phyloP scores from a whole-genome alignment of 1,140 invertebrate species.

The Brachionus plicatilis region DNA sequence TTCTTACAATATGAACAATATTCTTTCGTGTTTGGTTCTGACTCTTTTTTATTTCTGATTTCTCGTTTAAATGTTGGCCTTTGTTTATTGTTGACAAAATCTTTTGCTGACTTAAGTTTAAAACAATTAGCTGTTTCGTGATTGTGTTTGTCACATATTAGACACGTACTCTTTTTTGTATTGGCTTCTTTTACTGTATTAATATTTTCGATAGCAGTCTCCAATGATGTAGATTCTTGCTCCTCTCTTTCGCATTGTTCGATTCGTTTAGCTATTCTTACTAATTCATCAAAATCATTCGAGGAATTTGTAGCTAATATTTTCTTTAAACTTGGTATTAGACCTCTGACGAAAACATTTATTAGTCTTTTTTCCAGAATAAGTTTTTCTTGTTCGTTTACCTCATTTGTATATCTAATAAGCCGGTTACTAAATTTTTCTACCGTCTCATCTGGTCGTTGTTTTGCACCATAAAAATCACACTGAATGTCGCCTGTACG shows the following conservation, averaged over 20 bases:
- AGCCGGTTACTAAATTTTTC: conserved; percentile 15
- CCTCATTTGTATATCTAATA: not conserved
- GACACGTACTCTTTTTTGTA: not conserved
- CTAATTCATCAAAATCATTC: not conserved
- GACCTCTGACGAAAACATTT: not conserved
- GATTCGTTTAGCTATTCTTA: not conserved
- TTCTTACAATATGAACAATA: not conserved
- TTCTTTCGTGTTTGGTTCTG: not conserved
- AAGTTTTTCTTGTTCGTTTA: not conserved
- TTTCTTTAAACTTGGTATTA: not conserved
- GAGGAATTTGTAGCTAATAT: not conserved
- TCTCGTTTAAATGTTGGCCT: not conserved
- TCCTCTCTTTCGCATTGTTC: not conserved
- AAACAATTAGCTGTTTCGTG: conserved; percentile 4
- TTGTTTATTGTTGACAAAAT: not conserved
- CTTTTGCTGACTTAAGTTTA: not conserved
- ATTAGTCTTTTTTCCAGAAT: not conserved
- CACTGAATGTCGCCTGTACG: not conserved
- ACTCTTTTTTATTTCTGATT: not conserved
- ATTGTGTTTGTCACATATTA: not conserved
- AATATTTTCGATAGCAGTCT: not conserved
- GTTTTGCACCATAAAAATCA: conserved; percentile 7
- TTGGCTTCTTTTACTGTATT: not conserved
- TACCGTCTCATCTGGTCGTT: not conserved
- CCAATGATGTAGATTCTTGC: not conserved